These are phyloP conservation scores for Euura saliciscinereae DNA, from an alignment of 1,140 invertebrate genomes.

Conservation along the genomic window DNA sequence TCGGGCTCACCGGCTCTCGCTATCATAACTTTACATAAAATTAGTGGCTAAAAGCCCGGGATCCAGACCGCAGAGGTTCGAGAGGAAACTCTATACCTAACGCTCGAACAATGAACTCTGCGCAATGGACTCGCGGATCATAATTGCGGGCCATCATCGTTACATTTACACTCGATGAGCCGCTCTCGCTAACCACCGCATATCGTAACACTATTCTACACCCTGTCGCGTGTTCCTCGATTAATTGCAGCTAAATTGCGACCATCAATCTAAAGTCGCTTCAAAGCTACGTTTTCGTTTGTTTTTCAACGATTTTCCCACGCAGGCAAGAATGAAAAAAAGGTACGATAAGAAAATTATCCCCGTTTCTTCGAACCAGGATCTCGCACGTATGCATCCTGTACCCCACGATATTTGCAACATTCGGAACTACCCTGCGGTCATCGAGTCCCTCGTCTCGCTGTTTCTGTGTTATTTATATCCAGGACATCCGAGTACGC, in stretches of 20 bases:
- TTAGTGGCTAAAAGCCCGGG: slow-evolving; percentile 54
- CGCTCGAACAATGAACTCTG: neutral
- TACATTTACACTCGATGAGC: neutral
- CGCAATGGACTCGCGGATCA: neutral
- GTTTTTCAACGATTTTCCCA: neutral
- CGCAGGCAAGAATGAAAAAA: neutral
- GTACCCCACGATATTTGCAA: no score
- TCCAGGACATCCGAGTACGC: no score
- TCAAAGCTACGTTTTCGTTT: neutral
- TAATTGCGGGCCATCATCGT: neutral
- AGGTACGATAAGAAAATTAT: neutral
- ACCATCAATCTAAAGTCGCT: neutral
- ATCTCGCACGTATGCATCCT: no score
- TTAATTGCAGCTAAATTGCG: no score
- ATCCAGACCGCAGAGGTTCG: slow-evolving; percentile 30
- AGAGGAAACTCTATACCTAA: neutral
- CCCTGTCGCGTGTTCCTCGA: no score
- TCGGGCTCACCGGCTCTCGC: slow-evolving; percentile 28
- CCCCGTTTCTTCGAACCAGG: no score
- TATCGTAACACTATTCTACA: no score
- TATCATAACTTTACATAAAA: slow-evolving; percentile 56
- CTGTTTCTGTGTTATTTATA: no score
- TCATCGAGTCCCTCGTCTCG: no score
- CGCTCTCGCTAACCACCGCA: neutral
- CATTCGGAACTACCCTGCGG: no score